Conservation (phyloP, 1,140 invertebrate genomes). For the Heliconius nattereri region DNA sequence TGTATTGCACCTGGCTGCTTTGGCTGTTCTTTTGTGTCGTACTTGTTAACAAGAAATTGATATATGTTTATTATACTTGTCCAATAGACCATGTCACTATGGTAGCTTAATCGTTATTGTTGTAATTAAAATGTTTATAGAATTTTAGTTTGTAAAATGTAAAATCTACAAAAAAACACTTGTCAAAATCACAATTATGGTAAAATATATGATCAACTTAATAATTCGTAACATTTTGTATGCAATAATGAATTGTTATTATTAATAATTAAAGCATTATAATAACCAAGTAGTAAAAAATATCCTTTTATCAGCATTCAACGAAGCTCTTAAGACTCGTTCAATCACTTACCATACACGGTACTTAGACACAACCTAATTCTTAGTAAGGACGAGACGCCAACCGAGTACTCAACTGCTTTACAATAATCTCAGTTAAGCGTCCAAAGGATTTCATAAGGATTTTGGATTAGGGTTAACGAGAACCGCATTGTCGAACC, state of each 20-base stretch:
- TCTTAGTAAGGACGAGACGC: slow-evolving; percentile 29
- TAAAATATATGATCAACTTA: no score
- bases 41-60: background rate
- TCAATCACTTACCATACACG: slow-evolving; percentile 29
- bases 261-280: background rate
- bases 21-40: background rate
- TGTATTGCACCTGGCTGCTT: slow-evolving; percentile 1
- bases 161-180: no score
- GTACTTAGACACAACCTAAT: slow-evolving; percentile 29
- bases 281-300: background rate
- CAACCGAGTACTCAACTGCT: slow-evolving; percentile 38
- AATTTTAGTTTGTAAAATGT: no score
- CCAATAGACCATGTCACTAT: background rate
- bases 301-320: slow-evolving; percentile 8
- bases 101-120: background rate
- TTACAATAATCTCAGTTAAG: slow-evolving; percentile 60
- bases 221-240: no score
- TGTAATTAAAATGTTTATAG: no score
- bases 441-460: slow-evolving; percentile 43
- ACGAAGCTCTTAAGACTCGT: slow-evolving; percentile 22
- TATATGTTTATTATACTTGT: background rate
- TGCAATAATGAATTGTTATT: no score
- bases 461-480: slow-evolving; percentile 63
- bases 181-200: no score
- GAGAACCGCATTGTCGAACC: slow-evolving; percentile 57